A percentile compares a stretch with the other conserved stretches of the same genome.
These are phyloP conservation scores for Elanus axillaris DNA, from an alignment of 2,113 vertebrate genomes.

Conservation along the genomic window DNA sequence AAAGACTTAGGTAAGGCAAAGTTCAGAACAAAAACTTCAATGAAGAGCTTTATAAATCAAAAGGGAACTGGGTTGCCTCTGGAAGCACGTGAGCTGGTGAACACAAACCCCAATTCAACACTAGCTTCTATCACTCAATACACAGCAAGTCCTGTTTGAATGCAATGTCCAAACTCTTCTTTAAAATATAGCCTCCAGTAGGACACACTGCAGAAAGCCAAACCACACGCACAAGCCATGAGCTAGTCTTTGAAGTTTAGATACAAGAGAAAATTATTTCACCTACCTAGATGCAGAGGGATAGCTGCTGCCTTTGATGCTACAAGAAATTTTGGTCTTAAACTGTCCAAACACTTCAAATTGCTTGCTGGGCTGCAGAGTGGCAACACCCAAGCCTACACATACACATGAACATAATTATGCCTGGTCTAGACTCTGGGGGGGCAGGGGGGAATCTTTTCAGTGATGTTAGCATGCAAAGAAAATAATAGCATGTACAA, in stretches of 20 bases:
- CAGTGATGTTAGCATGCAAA: constrained; percentile 6
- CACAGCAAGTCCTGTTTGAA: background rate
- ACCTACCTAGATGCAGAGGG: background rate
- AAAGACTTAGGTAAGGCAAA: background rate
- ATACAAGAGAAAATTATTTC: background rate
- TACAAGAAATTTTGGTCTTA: background rate
- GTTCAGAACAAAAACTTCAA: background rate
- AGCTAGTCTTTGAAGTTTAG: background rate
- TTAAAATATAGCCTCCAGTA: background rate
- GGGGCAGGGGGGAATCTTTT: background rate
- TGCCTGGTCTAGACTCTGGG: constrained; percentile 19
- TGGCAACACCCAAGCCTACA: constrained; percentile 4
- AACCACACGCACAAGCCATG: background rate
- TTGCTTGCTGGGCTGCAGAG: background rate
- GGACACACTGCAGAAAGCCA: background rate
- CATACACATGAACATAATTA: background rate
- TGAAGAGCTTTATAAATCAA: background rate
- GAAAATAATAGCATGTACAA: constrained; percentile 8
- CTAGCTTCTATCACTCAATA: rapidly evolving
- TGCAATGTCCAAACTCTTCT: background rate
- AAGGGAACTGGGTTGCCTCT: background rate
- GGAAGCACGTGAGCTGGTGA: background rate
- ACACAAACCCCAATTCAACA: background rate
- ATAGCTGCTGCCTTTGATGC: constrained; percentile 23
- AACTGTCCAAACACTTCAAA: constrained; percentile 9